Evolutionary conservation across 2,888 invertebrate species (phyloP), one percentile per base, ranked within the genome.

Genomic region (Pseudanteris insignis): DNA sequence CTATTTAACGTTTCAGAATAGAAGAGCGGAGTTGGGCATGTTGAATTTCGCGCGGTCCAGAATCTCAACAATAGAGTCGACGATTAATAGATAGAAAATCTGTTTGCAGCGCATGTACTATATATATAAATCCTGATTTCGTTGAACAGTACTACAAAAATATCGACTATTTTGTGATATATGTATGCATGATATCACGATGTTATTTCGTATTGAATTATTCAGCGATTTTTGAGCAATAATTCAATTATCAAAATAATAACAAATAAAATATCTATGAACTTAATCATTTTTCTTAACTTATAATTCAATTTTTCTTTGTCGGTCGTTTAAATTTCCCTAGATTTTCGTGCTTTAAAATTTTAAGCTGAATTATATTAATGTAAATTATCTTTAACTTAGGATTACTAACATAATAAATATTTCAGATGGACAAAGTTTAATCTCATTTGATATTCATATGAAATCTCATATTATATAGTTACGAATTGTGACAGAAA

Each of bases 41-140:
- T 68, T 66, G 70, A 71, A 71, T 70, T 72, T 69, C 68, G 61
- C 63, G 64, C 66, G 61, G 59, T 40, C 65, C 66, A 58, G 64
- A 68, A 65, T 63, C 54, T 64, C 64, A 64, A 70, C 71, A 71
- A 72, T 73, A 62, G 70, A 67, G 54, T 43, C 58, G 62, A 55
- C 55, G 65, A 70, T 71, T 69, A 72, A 73, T 70, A 71, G 71
- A 70, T 66, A 69, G 66, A 66, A 46, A 41, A 64, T 67, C 68
- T 73, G 69, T 71, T 72, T 69, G 71, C 68, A 63, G 58, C 63
- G 62, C 66, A 44, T 67, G 63, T 61, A 54, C 61, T 38, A 36
- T 57, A 41, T 37, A 53, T 37, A 37, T 41, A 51, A 6, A 26
- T 26, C 11, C 43, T 25, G 37, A 50, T 54, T 62, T 53, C 44